Percentiles rank a stretch among this genome's conserved stretches.
Conservation (phyloP, 2,797 vertebrate species). For the Poecilia wingei region DNA sequence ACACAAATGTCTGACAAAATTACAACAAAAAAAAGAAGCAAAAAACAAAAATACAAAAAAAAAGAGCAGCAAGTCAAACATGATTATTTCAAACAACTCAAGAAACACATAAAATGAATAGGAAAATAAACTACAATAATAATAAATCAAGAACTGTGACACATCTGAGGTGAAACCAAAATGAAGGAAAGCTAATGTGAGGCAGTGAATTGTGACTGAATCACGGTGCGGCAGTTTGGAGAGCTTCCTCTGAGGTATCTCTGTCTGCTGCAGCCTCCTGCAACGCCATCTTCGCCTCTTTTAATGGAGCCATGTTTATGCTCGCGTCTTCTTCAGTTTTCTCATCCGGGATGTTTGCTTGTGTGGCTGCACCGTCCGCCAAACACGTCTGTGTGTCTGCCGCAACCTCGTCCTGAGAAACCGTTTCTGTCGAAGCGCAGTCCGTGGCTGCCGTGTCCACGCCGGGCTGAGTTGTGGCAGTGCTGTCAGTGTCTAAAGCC, state of each 20-base stretch:
- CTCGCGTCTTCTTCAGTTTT: constrained; percentile 24
- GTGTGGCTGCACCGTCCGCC: constrained; percentile 28
- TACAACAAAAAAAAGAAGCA: constrained; percentile 52
- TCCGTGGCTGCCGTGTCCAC: constrained; percentile 11
- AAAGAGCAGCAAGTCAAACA: constrained; percentile 87
- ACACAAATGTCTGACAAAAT: constrained; percentile 46
- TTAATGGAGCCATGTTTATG: constrained; percentile 22
- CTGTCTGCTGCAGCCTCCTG: constrained; percentile 28
- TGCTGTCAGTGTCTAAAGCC: constrained; percentile 64
- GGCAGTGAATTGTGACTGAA: constrained; percentile 40
- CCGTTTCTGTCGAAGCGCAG: constrained; percentile 25
- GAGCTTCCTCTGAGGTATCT: constrained; percentile 57
- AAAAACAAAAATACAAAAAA: constrained; percentile 58
- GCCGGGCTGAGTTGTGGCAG: constrained; percentile 11
- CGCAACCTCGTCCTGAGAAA: constrained; percentile 26
- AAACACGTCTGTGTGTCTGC: constrained; percentile 27
- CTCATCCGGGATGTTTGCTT: constrained; percentile 16
- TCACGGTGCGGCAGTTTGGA: constrained; percentile 77
- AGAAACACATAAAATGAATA: constrained; percentile 75
- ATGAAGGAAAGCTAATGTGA: constrained; percentile 65
- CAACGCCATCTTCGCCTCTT: constrained; percentile 17
- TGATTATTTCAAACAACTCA: constrained; percentile 81
- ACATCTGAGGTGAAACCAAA: constrained; percentile 77
- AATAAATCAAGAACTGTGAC: constrained; percentile 82
- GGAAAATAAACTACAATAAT: constrained; percentile 79